Evolutionary conservation across 2,888 invertebrate species (phyloP).

Genomic region (Sclerodermus sp.): DNA sequence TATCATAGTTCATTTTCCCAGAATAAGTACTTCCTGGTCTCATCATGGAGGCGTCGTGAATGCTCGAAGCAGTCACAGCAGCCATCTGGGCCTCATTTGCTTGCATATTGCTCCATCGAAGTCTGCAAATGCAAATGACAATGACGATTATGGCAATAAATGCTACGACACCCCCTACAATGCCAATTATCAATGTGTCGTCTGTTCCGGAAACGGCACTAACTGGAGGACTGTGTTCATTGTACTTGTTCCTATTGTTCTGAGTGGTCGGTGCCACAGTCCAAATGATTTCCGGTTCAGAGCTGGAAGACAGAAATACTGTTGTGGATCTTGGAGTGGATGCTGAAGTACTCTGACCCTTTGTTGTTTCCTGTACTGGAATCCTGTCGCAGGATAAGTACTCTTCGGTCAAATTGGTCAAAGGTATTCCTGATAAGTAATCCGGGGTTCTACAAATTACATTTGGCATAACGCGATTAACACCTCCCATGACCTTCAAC

Average conservation of each 20-base stretch:
- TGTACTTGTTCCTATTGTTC: slow-evolving; percentile 51
- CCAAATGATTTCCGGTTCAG: slow-evolving; percentile 89
- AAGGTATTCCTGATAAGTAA: slow-evolving; percentile 68
- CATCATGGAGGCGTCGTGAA: slow-evolving; percentile 52
- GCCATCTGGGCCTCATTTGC: slow-evolving; percentile 47
- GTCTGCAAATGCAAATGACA: slow-evolving; percentile 83
- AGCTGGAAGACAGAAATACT: slow-evolving; percentile 53
- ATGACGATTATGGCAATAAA: slow-evolving; percentile 87
- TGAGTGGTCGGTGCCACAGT: slow-evolving; percentile 74
- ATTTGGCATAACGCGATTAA: slow-evolving; percentile 40
- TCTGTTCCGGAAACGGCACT: slow-evolving; percentile 75
- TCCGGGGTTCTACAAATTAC: slow-evolving; percentile 71
- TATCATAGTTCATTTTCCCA: slow-evolving; percentile 48
- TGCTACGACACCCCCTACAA: slow-evolving; percentile 89
- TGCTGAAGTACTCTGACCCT: slow-evolving; percentile 49
- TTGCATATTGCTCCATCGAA: slow-evolving; percentile 64
- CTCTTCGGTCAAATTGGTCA: slow-evolving; percentile 78
- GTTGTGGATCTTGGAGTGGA: slow-evolving; percentile 61
- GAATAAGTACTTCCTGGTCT: slow-evolving; percentile 50
- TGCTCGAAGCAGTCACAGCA: slow-evolving; percentile 43
- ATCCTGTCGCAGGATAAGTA: slow-evolving; percentile 78
- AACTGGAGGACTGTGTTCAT: slow-evolving; percentile 41
- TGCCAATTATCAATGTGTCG: slow-evolving; percentile 92
- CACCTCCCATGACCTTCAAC: slow-evolving; percentile 62
- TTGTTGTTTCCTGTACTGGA: slow-evolving; percentile 47